Percentiles rank a stretch among this genome's conserved stretches.
Conservation (phyloP, 2,113 vertebrate species). For the Paratilapia polleni region DNA sequence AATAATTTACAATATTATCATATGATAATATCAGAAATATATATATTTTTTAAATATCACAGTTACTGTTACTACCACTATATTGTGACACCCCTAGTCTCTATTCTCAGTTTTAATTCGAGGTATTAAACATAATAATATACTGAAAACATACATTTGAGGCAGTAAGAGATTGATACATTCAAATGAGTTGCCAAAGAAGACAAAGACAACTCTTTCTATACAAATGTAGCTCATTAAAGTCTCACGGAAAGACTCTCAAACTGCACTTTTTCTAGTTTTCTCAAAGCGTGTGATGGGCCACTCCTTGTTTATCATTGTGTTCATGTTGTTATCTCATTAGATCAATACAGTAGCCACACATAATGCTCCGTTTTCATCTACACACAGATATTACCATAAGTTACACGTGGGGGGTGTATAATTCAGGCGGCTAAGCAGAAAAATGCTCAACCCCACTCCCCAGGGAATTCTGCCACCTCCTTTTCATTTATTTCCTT, state of each 20-base stretch:
- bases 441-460: conserved; percentile 55
- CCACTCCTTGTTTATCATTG: conserved; percentile 58
- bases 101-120: not conserved
- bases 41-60: not conserved
- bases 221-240: not conserved
- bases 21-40: not conserved
- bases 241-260: conserved; percentile 38
- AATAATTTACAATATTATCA: not conserved
- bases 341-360: conserved; percentile 54
- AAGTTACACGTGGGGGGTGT: conserved; percentile 48
- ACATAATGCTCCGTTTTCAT: conserved; percentile 49
- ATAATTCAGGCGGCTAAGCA: conserved; percentile 45
- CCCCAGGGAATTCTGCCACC: conserved; percentile 61
- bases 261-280: conserved; percentile 41
- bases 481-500: conserved; percentile 61
- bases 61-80: not conserved
- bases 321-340: conserved; percentile 57
- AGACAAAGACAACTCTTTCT: not conserved
- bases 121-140: not conserved
- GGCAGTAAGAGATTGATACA: not conserved
- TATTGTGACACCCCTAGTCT: not conserved
- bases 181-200: not conserved
- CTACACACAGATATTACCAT: conserved; percentile 60
- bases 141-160: not conserved
- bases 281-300: conserved; percentile 37